A percentile compares a stretch with the other conserved stretches of the same genome.
Evolutionary conservation across 1,140 invertebrate genomes (phyloP).

Genomic region (Drosophila lini): DNA sequence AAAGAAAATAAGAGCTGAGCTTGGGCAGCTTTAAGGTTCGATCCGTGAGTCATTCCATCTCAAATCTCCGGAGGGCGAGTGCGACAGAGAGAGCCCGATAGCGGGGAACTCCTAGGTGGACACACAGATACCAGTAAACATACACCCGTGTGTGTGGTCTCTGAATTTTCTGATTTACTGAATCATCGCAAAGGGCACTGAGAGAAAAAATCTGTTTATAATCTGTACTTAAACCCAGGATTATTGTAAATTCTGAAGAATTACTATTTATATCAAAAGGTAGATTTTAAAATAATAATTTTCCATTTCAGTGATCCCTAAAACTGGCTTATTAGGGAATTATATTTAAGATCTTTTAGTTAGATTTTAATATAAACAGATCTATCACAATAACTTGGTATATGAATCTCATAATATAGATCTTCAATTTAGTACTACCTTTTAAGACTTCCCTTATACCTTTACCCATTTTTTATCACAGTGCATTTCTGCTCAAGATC

Average conservation of each 20-base stretch:
- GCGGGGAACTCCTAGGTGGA: conserved; percentile 73
- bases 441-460: background rate
- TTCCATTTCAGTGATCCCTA: background rate
- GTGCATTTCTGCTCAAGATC: conserved; percentile 13
- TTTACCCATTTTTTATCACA: background rate
- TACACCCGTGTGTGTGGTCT: conserved; percentile 69
- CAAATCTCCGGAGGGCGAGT: conserved; percentile 30
- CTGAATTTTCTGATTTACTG: conserved; percentile 63
- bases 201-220: background rate
- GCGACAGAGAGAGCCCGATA: conserved; percentile 21
- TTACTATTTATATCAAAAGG: too few relatives aligned
- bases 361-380: too few relatives aligned
- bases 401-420: too few relatives aligned
- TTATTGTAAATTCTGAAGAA: too few relatives aligned
- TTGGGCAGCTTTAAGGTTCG: conserved; percentile 50
- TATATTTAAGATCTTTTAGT: too few relatives aligned
- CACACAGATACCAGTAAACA: conserved; percentile 29
- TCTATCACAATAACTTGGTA: too few relatives aligned
- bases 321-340: background rate
- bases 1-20: conserved; percentile 2
- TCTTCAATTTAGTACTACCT: too few relatives aligned
- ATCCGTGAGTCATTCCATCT: conserved; percentile 53
- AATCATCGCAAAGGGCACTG: conserved; percentile 53
- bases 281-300: too few relatives aligned
- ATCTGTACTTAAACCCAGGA: too few relatives aligned